Percentiles rank a stretch among this genome's conserved stretches.
phyloP scores from a whole-genome alignment of 2,113 vertebrate species.

The Tragulus kanchil region DNA sequence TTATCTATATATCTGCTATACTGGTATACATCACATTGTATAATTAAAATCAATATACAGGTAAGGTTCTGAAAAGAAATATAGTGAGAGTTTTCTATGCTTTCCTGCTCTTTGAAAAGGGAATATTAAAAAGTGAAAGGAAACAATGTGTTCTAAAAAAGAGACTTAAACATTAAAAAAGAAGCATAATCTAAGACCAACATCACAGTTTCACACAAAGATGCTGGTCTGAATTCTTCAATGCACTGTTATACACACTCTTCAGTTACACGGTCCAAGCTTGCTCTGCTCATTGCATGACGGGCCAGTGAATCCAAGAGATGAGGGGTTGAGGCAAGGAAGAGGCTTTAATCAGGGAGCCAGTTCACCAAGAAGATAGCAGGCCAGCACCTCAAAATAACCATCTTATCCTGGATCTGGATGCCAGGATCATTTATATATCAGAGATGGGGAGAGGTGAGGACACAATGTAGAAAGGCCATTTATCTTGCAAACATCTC shows the following conservation, averaged over 20 bases:
- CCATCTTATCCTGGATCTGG: neutral
- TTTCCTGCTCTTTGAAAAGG: neutral
- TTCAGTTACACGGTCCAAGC: neutral
- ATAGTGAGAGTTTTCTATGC: neutral
- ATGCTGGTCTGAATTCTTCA: neutral
- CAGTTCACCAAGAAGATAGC: neutral
- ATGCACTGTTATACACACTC: neutral
- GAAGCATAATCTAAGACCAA: neutral
- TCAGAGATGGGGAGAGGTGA: neutral
- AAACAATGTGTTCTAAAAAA: neutral
- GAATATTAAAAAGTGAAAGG: neutral
- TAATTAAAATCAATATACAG: slow-evolving; percentile 17
- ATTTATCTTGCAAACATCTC: neutral
- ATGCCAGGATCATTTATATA: neutral
- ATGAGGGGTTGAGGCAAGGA: neutral
- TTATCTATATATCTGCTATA: neutral
- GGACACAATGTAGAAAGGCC: neutral
- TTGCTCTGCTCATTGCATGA: neutral
- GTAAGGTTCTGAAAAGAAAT: neutral
- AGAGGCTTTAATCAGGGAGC: neutral
- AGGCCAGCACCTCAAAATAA: neutral
- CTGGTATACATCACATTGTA: neutral
- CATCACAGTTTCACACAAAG: neutral
- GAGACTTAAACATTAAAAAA: neutral
- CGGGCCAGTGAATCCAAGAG: neutral